Conservation (phyloP, 1,140 invertebrate species). For the Charaxes varanes region DNA sequence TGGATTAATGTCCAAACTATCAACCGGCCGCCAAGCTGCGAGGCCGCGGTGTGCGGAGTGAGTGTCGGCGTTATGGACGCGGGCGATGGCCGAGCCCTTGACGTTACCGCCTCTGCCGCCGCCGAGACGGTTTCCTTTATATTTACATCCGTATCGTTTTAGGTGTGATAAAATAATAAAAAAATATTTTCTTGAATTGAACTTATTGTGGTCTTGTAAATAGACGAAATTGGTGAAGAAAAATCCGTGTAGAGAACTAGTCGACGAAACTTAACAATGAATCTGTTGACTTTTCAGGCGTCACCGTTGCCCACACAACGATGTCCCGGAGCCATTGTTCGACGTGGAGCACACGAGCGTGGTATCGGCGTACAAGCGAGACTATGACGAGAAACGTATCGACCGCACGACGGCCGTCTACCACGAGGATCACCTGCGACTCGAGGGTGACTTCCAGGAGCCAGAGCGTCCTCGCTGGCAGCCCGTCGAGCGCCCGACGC, state of each 20-base stretch:
- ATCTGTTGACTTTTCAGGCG: slow-evolving; percentile 75
- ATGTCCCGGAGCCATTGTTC: slow-evolving; percentile 76
- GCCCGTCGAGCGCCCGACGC: slow-evolving; percentile 66
- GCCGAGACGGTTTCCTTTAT: slow-evolving; percentile 40
- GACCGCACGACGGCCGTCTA: slow-evolving; percentile 70
- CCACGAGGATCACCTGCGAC: slow-evolving; percentile 74
- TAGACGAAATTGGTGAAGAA: too few species aligned
- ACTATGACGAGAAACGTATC: slow-evolving; percentile 80
- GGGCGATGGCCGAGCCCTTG: slow-evolving; percentile 53
- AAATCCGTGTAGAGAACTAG: too few species aligned
- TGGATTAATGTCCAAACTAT: too few species aligned
- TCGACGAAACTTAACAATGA: too few species aligned
- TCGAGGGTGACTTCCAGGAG: slow-evolving; percentile 75
- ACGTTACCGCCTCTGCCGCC: slow-evolving; percentile 52
- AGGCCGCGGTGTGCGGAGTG: not conserved
- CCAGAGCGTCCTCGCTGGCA: slow-evolving; percentile 41
- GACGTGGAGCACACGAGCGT: slow-evolving; percentile 74
- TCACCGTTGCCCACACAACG: slow-evolving; percentile 78
- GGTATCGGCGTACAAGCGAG: slow-evolving; percentile 78
- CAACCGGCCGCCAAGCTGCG: too few species aligned
- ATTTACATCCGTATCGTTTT: slow-evolving; percentile 52
- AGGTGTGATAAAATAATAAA: slow-evolving; percentile 29
- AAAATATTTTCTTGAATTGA: slow-evolving; percentile 29
- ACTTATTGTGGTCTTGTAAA: too few species aligned
- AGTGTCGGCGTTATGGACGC: slow-evolving; percentile 45